Evolutionary conservation across 2,797 vertebrate genomes (phyloP).

Genomic region (Bradypus variegatus): DNA sequence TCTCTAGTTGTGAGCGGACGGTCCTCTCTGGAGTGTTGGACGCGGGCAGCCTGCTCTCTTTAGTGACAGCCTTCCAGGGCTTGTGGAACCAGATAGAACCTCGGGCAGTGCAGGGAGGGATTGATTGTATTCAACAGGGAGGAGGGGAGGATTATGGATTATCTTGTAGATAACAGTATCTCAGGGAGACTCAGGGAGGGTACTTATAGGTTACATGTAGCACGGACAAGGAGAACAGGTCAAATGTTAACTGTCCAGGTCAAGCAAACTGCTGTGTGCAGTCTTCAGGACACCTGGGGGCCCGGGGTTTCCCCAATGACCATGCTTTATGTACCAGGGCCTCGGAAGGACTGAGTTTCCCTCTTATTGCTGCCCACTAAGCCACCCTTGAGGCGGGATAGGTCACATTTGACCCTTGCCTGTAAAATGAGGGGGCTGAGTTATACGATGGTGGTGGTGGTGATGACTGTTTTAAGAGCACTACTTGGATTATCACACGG

Average conservation of each 20-base stretch:
- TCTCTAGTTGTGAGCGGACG: background rate
- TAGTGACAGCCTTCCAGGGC: background rate
- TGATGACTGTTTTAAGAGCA: background rate
- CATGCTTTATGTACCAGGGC: rapidly evolving
- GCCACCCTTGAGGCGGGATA: background rate
- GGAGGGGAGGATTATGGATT: too few relatives aligned
- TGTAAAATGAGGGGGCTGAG: background rate
- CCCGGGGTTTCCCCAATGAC: too few relatives aligned
- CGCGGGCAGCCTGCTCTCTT: background rate
- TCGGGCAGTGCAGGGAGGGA: too few relatives aligned
- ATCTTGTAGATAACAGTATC: too few relatives aligned
- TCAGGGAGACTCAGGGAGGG: too few relatives aligned
- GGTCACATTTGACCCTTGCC: background rate
- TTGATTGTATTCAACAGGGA: too few relatives aligned
- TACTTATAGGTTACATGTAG: too few relatives aligned
- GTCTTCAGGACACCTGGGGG: too few relatives aligned
- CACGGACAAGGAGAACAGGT: too few relatives aligned
- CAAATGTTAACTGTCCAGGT: too few relatives aligned
- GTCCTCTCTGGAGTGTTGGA: background rate
- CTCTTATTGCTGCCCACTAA: background rate
- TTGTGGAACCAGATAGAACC: background rate
- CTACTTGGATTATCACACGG: background rate
- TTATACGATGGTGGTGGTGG: background rate
- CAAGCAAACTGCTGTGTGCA: too few relatives aligned
- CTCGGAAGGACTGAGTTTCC: background rate